Base-by-base conservation (phyloP, 2,888 invertebrate species). In the Leistus spinibarbis region DNA sequence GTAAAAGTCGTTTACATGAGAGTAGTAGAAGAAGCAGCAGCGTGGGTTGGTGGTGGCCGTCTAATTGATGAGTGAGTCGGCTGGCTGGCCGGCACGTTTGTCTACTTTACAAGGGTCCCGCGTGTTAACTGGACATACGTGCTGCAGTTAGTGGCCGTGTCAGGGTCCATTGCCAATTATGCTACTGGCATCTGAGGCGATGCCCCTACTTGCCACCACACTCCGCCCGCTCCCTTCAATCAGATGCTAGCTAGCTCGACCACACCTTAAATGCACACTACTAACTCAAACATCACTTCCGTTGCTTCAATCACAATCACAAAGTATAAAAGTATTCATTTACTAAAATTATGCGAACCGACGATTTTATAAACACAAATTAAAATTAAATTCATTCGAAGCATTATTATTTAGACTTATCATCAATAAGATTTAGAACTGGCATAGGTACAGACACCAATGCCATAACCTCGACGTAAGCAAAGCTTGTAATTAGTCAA, bases 41-140 rank as follows among this genome's bases (percentile, higher is more conserved):
- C 40, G 24, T 40, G 62, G 70, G 53, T 40, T 53, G 70, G 53
- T 60, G 54, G 64, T 40, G 23, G 40, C 13, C 27, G 64, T 54
- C 20, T 71, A 71, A 71, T 71, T 71, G 71, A 54, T 24, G 54
- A 24, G 54, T 23, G 71, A 64, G 64, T 13, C 60, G 22, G 57
- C 74, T 68, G 67, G 74, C 68, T 67, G 67, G 67, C 40, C 60
- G 22, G 57, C 74, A 74, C 74, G 74, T 74, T 67, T 74, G 67
- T 74, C 67, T 67, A 74, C 60, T 74, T 74, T 67, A 74, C 74
- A 74, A 60, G 74, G 54, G 62, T 67, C 16, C 57, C 62, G 54
- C 74, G 67, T 74, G 74, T 74, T 67, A 73, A 74, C 16, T 64
- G 23, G 64, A 64, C 64, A 66, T 66, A 72, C 72, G 72, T 72